Conservation (phyloP, 2,888 invertebrate species). For the Cephus rjabovi region DNA sequence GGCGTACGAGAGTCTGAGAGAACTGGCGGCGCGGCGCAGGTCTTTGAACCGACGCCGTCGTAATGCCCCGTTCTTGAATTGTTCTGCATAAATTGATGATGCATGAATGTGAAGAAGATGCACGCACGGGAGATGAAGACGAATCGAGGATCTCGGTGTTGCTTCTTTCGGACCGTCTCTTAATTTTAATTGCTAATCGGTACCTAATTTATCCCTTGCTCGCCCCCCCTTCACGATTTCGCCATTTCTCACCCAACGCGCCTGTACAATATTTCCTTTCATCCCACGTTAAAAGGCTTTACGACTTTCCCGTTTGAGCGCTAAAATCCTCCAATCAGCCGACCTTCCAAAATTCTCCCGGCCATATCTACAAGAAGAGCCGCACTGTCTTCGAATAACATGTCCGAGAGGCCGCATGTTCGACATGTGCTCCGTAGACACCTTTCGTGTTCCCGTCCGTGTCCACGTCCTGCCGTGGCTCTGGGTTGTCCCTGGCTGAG, state of each 20-base stretch:
- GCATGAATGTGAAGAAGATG: conserved; percentile 48
- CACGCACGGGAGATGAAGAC: conserved; percentile 2
- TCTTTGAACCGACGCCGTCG: conserved; percentile 38
- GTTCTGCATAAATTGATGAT: conserved; percentile 67
- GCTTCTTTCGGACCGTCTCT: neutral
- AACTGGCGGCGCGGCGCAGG: conserved; percentile 19
- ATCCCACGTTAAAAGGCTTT: too few relatives aligned
- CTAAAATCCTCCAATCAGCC: too few relatives aligned
- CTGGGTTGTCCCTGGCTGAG: too few relatives aligned
- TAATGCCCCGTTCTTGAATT: conserved; percentile 65
- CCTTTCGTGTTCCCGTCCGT: conserved; percentile 38
- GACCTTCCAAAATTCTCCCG: too few relatives aligned
- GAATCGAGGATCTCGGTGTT: neutral
- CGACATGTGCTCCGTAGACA: conserved; percentile 47
- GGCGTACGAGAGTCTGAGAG: conserved; percentile 1
- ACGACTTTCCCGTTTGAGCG: too few relatives aligned
- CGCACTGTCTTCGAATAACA: neutral
- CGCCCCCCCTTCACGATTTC: too few relatives aligned
- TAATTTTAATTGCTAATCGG: conserved; percentile 5
- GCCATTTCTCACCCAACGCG: too few relatives aligned
- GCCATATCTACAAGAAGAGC: too few relatives aligned
- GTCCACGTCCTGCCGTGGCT: neutral
- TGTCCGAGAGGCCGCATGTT: conserved; percentile 17
- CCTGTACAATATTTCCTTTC: too few relatives aligned
- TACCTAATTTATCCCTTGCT: too few relatives aligned